phyloP scores from a whole-genome alignment of 2,797 vertebrate species.

The Synaphobranchus kaupii region DNA sequence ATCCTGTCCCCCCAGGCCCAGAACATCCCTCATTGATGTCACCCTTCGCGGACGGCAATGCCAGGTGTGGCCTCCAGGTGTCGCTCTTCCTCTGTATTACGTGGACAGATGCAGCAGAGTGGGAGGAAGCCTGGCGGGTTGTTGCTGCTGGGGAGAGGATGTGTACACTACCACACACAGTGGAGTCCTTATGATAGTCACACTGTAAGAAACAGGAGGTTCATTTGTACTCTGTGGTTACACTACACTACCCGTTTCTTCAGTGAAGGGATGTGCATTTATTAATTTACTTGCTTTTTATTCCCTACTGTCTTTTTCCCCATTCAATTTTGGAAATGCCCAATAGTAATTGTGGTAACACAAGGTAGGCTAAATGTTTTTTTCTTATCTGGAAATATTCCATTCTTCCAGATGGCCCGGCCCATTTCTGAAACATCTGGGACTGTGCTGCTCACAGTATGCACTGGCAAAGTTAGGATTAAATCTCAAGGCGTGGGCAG shows the following conservation, averaged over 20 bases:
- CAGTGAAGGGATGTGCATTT: background rate
- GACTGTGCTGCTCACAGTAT: background rate
- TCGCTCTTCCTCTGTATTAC: background rate
- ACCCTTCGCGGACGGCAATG: background rate
- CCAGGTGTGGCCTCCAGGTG: constrained; percentile 7
- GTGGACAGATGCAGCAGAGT: background rate
- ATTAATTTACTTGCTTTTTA: background rate
- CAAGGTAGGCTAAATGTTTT: background rate
- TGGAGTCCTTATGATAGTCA: background rate
- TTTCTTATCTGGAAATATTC: background rate
- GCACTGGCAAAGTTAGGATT: background rate
- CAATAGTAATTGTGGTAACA: background rate
- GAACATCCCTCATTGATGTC: constrained; percentile 29
- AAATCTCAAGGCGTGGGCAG: background rate
- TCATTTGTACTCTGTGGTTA: background rate
- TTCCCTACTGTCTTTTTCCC: background rate
- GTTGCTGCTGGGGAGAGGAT: background rate
- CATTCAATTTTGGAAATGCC: background rate
- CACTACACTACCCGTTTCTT: background rate
- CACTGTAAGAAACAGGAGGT: background rate
- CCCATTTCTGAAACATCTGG: background rate
- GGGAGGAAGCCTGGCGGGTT: background rate
- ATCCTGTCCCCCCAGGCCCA: constrained; percentile 35
- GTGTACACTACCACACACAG: background rate
- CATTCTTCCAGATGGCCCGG: background rate